These are phyloP conservation scores for Mactromeris polynyma DNA, from an alignment of 2,888 invertebrate species.

Conservation along the genomic window DNA sequence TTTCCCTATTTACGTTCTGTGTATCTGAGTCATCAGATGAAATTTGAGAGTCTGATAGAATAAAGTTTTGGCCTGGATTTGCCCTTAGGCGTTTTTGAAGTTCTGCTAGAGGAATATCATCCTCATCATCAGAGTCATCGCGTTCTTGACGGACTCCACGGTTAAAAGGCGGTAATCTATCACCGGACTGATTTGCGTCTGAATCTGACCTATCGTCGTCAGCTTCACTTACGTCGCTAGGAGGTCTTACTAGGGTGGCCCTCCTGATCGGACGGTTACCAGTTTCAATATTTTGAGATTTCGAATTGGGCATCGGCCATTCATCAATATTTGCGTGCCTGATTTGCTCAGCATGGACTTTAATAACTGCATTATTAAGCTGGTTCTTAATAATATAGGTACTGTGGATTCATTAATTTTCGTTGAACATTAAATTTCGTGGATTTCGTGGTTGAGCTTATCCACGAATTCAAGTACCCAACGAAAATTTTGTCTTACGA, in stretches of 20 bases:
- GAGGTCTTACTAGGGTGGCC: conserved; percentile 31
- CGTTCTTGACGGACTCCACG: too few species aligned
- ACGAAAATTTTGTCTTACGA: too few species aligned
- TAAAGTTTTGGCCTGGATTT: too few species aligned
- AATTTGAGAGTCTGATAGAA: too few species aligned
- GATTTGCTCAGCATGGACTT: conserved; percentile 36
- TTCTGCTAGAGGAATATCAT: conserved; percentile 46
- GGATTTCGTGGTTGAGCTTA: too few species aligned
- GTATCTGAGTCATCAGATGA: too few species aligned
- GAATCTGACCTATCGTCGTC: neutral
- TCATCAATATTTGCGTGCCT: conserved; percentile 37
- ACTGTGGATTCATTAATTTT: too few species aligned
- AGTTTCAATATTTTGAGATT: neutral
- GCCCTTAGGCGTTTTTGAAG: conserved; percentile 9
- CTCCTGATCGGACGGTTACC: conserved; percentile 5
- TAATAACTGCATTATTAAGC: conserved; percentile 11
- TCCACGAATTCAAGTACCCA: too few species aligned
- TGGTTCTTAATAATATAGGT: conserved; percentile 43
- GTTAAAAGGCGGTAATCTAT: too few species aligned
- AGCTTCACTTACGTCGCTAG: neutral
- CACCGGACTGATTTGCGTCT: too few species aligned
- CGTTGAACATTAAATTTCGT: too few species aligned
- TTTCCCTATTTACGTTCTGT: too few species aligned
- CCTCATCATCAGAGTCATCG: conserved; percentile 20
- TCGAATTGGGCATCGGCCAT: conserved; percentile 47